Evolutionary conservation across 2,113 vertebrate species (phyloP), one percentile per base, ranked within the genome.

Genomic region (Sebastes schlegelii): DNA sequence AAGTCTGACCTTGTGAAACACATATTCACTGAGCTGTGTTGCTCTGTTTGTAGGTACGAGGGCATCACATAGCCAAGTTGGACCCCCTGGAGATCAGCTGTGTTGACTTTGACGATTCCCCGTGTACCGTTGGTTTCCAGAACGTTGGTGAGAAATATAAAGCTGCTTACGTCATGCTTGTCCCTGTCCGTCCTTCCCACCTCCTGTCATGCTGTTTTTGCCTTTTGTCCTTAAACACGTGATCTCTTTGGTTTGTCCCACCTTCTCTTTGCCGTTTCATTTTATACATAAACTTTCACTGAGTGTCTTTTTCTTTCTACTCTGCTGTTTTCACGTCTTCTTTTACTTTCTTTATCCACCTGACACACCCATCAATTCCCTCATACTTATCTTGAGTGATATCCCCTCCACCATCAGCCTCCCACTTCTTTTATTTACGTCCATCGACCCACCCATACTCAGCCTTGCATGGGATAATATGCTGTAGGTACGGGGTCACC

Each of bases 31-130:
- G 46, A 77, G 55, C 72, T 40, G 51, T 82, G n/a, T 85, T 77
- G 19, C 55, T 69, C 95, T 96, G 87, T 94, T 93, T 92, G 16
- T 84, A 99, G 97, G 97, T 99, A 87, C 97, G 97, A 94, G 98
- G 98, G 89, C 98, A 99, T 84, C 97, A 98, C 94, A 95, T 97
- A 92, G 97, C 98, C 91, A 98, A 98, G 95, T 92, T 99, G 94
- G 97, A 99, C 95, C 98, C 98, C 74, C 96, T 99, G 95, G 96
- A 96, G 90, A 98, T 99, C 97, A 98, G 96, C 97, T 96, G 96
- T 95, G 97, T 99, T 91, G 97, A 97, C 97, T 98, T 98, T 95
- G 97, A 98, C 84, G 96, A 97, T 87, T 95, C 97, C 1, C 96
- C 97, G 6, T 96, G 98, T 92, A 94, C 96, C 92, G 93, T 97